Evolutionary conservation across 2,113 vertebrate genomes (phyloP).

Genomic region (Coryphaenoides rupestris): DNA sequence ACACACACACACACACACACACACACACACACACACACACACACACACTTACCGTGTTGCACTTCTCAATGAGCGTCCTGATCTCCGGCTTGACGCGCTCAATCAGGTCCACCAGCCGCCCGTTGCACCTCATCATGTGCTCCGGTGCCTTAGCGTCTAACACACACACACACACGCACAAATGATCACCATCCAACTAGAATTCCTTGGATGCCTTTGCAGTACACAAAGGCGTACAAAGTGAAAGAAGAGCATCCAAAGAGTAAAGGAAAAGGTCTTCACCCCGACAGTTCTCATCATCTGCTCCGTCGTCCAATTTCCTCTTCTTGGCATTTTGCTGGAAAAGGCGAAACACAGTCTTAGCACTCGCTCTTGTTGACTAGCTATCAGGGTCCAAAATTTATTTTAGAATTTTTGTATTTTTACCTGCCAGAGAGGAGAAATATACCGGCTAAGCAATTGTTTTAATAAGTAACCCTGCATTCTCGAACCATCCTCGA

Average conservation of each 20-base stretch:
- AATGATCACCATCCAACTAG: no score
- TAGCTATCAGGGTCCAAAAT: no score
- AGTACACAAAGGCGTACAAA: no score
- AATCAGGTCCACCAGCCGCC: conserved; percentile 87
- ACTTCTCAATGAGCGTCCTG: conserved; percentile 89
- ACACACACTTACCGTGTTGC: conserved; percentile 90
- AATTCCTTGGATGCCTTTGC: no score
- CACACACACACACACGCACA: conserved; percentile 15
- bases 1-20: no score
- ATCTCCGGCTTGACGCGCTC: conserved; percentile 93
- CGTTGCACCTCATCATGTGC: conserved; percentile 88
- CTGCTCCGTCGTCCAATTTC: conserved; percentile 79
- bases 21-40: no score
- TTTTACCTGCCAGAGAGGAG: no score
- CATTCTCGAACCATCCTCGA: no score
- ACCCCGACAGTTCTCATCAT: conserved; percentile 79
- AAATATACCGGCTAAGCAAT: no score
- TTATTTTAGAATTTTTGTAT: no score
- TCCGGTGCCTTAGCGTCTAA: conserved; percentile 73
- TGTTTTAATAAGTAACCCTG: no score
- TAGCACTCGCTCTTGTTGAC: neutral
- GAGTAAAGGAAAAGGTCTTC: conserved; percentile 20
- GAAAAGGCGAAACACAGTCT: conserved; percentile 23
- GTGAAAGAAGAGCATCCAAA: neutral
- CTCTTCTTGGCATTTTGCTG: conserved; percentile 87